Conservation (phyloP, 2,113 vertebrate species). For the Engraulis encrasicolus region DNA sequence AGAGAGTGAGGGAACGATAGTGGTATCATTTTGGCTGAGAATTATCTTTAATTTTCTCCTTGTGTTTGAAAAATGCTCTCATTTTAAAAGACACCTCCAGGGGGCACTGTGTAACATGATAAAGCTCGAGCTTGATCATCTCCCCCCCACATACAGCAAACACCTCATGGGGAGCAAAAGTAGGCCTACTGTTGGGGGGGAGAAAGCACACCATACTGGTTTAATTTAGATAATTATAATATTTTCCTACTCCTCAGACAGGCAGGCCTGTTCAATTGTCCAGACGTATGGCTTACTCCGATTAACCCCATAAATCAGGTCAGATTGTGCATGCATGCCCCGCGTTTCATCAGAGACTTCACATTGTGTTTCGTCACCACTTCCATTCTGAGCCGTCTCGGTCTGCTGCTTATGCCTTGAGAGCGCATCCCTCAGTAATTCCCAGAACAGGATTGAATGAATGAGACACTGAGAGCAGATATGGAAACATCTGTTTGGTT, state of each 20-base stretch:
- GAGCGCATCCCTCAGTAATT: background rate
- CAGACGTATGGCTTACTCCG: background rate
- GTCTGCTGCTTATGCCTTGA: background rate
- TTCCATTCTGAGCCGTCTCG: background rate
- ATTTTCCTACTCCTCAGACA: background rate
- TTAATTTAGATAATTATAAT: background rate
- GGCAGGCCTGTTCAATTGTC: constrained; percentile 12
- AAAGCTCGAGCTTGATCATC: background rate
- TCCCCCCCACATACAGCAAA: background rate
- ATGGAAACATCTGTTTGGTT: background rate
- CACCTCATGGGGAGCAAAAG: background rate
- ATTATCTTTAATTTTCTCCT: background rate
- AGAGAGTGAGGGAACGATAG: background rate
- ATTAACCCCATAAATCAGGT: background rate
- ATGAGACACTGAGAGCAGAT: background rate
- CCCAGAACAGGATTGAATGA: background rate
- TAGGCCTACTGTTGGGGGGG: background rate
- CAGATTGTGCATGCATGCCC: background rate
- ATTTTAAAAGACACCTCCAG: constrained; percentile 35
- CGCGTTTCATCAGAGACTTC: background rate
- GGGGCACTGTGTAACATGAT: constrained; percentile 52
- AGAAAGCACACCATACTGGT: background rate
- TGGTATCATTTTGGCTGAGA: background rate
- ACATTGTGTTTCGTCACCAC: background rate
- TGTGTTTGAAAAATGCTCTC: background rate